phyloP scores from a whole-genome alignment of 92 coral and sea anemone species.

The Phenganax stokvisi region DNA sequence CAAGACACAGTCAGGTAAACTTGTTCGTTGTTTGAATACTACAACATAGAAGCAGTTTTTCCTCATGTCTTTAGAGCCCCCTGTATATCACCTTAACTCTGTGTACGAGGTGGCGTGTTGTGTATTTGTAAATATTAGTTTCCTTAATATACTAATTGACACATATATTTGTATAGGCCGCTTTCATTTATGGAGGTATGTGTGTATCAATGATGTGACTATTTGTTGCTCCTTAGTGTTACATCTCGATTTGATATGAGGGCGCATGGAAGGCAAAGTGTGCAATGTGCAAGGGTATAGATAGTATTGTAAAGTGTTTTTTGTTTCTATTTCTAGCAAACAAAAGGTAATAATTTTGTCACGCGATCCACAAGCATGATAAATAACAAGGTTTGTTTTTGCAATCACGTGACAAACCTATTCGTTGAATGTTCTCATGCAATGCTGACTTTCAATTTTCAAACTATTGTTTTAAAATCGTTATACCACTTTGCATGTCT shows the following conservation, averaged over 20 bases:
- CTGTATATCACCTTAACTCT: no score
- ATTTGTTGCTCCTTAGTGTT: background rate
- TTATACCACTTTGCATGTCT: background rate
- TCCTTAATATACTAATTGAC: background rate
- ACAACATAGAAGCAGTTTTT: background rate
- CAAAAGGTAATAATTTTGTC: constrained; percentile 10
- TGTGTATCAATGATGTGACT: background rate
- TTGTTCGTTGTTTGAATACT: background rate
- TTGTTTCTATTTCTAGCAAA: background rate
- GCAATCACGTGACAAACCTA: no score
- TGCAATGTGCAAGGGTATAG: background rate
- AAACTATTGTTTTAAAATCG: constrained; percentile 27
- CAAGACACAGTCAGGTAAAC: constrained; percentile 18
- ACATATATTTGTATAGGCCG: background rate
- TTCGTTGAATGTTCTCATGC: no score
- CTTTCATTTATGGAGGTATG: constrained; percentile 28
- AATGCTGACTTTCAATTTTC: no score
- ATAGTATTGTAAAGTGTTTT: background rate
- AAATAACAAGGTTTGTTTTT: constrained; percentile 51
- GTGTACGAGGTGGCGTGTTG: background rate
- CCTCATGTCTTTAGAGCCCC: no score
- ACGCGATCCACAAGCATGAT: constrained; percentile 83
- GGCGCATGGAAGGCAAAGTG: background rate
- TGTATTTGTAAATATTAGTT: background rate
- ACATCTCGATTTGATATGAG: background rate